Percentiles rank a stretch among this genome's conserved stretches.
Conservation (phyloP, 2,888 invertebrate genomes). For the Lobophora halterata region DNA sequence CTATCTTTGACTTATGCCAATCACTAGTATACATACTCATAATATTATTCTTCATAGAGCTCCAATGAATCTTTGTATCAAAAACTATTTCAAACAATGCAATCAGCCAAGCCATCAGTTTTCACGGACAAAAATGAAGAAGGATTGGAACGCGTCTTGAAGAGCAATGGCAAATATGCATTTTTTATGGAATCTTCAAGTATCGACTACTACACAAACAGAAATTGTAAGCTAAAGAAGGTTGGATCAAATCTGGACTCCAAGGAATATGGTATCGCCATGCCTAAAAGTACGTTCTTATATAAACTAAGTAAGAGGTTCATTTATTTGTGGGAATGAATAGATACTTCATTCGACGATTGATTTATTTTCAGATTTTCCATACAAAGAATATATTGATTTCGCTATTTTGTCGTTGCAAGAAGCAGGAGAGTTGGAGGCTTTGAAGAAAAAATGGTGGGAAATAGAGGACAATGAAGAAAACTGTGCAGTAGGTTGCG, state of each 20-base stretch:
- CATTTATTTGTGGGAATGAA: background rate
- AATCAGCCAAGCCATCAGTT: constrained; percentile 88
- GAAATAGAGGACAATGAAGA: constrained; percentile 81
- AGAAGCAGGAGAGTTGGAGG: constrained; percentile 88
- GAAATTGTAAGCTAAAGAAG: constrained; percentile 89
- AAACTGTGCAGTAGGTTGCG: constrained; percentile 49
- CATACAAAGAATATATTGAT: constrained; percentile 87
- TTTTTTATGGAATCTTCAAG: constrained; percentile 98
- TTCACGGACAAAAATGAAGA: constrained; percentile 90
- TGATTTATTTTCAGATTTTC: constrained; percentile 80
- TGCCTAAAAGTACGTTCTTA: constrained; percentile 90
- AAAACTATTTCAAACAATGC: constrained; percentile 95
- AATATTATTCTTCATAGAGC: constrained; percentile 70
- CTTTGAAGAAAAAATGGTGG: constrained; percentile 96
- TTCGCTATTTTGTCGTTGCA: constrained; percentile 92
- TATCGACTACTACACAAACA: constrained; percentile 93
- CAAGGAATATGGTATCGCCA: constrained; percentile 91
- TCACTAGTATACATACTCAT: too few species aligned
- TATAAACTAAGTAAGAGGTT: too few species aligned
- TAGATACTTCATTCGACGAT: too few species aligned
- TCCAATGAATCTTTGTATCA: constrained; percentile 92
- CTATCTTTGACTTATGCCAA: too few species aligned
- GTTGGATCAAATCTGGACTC: constrained; percentile 91
- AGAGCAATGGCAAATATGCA: constrained; percentile 89
- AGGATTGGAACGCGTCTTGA: constrained; percentile 90